Evolutionary conservation across 2,888 invertebrate species (phyloP).

Genomic region (Agriotes lineatus): DNA sequence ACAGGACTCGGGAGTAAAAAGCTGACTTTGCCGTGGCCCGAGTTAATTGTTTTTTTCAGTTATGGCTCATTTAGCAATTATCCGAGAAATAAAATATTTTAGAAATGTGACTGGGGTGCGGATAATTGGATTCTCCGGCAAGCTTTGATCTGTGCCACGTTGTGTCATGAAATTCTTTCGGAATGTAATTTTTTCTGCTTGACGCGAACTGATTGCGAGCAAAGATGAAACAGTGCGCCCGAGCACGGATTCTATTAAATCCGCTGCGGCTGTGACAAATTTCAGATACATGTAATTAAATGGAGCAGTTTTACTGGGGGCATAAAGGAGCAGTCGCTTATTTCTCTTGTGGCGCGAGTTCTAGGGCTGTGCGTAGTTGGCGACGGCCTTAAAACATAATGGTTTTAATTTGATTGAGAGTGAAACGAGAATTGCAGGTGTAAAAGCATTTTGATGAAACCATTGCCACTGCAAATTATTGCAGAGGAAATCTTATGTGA

Average conservation of each 20-base stretch:
- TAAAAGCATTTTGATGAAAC: background rate
- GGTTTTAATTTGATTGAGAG: slow-evolving; percentile 3
- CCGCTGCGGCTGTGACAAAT: slow-evolving; percentile 8
- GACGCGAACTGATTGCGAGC: no score
- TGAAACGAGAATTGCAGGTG: background rate
- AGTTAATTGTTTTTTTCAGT: no score
- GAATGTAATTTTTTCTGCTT: no score
- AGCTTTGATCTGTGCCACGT: no score
- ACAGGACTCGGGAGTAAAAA: no score
- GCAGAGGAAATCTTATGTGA: no score
- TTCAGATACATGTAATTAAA: slow-evolving; percentile 21
- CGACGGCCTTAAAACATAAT: background rate
- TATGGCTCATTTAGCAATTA: no score
- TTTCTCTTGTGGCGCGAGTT: background rate
- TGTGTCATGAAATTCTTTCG: no score
- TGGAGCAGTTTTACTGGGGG: slow-evolving; percentile 5
- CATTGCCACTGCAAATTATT: background rate
- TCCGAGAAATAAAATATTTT: no score
- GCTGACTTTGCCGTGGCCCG: no score
- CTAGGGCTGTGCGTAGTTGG: background rate
- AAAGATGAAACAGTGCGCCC: background rate
- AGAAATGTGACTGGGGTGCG: no score
- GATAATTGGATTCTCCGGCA: no score
- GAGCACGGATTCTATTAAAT: slow-evolving; percentile 11
- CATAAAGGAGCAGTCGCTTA: slow-evolving; percentile 1